phyloP scores from a whole-genome alignment of 1,140 invertebrate genomes.

The Delia radicum region DNA sequence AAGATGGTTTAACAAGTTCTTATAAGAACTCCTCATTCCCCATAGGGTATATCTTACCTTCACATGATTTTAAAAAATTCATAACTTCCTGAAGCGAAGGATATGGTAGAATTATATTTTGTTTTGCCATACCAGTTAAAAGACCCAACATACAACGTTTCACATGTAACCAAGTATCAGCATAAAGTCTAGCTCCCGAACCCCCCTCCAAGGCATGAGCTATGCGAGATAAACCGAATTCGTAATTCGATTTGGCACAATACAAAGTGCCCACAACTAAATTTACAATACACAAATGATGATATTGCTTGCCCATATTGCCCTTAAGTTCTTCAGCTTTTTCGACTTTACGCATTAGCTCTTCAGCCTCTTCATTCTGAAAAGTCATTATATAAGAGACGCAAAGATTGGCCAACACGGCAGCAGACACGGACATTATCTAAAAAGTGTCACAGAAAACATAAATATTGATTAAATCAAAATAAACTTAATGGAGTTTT shows the following conservation, averaged over 20 bases:
- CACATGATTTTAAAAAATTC: conserved; percentile 87
- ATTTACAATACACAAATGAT: conserved; percentile 98
- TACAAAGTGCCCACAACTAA: conserved; percentile 98
- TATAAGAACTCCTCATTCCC: no score
- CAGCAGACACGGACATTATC: conserved; percentile 93
- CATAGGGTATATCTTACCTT: conserved; percentile 53
- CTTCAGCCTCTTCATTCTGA: conserved; percentile 98
- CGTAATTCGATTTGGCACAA: conserved; percentile 98
- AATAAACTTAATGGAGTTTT: not conserved
- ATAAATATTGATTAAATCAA: not conserved
- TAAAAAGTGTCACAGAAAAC: conserved; percentile 39
- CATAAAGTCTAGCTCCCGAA: conserved; percentile 65
- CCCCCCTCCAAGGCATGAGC: conserved; percentile 54
- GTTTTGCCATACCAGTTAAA: conserved; percentile 86
- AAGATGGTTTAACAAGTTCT: no score
- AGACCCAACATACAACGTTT: conserved; percentile 90
- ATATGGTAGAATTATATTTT: conserved; percentile 85
- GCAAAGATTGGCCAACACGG: conserved; percentile 96
- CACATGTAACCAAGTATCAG: conserved; percentile 95
- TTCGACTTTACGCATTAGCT: conserved; percentile 94
- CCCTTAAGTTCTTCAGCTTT: conserved; percentile 94
- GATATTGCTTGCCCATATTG: conserved; percentile 92
- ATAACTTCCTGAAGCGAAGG: conserved; percentile 84
- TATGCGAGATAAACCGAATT: conserved; percentile 98
- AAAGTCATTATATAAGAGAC: conserved; percentile 99